These are phyloP conservation scores for Asteroscopus sphinx DNA, from an alignment of 2,888 invertebrate species.

Conservation along the genomic window DNA sequence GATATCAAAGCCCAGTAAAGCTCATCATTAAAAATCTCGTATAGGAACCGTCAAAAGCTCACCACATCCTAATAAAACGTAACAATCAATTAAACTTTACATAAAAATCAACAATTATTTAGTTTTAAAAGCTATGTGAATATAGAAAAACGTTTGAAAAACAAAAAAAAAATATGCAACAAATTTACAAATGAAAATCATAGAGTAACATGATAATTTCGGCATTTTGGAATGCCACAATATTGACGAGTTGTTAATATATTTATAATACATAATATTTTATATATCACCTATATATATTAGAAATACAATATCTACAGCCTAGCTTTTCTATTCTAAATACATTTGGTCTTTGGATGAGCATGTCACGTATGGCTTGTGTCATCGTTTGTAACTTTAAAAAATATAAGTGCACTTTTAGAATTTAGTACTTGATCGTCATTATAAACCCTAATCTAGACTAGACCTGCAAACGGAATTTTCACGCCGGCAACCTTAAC, in stretches of 20 bases:
- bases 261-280: constrained; percentile 63
- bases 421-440: constrained; percentile 80
- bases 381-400: constrained; percentile 83
- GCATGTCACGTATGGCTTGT: constrained; percentile 87
- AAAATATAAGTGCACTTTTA: constrained; percentile 88
- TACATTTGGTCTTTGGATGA: constrained; percentile 90
- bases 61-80: constrained; percentile 69
- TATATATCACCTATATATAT: constrained; percentile 75
- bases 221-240: constrained; percentile 74
- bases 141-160: constrained; percentile 50
- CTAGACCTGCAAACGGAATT: constrained; percentile 80
- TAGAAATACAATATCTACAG: constrained; percentile 81
- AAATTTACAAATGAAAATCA: constrained; percentile 62
- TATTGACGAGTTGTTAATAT: constrained; percentile 70
- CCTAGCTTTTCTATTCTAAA: constrained; percentile 85
- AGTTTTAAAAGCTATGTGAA: constrained; percentile 67
- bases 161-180: constrained; percentile 67
- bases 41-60: constrained; percentile 78
- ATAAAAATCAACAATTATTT: constrained; percentile 75
- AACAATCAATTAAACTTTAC: constrained; percentile 81
- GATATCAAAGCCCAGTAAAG: constrained; percentile 63
- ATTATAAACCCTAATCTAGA: constrained; percentile 81
- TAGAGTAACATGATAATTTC: constrained; percentile 61
- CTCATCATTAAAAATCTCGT: constrained; percentile 67
- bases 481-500: constrained; percentile 70